Evolutionary conservation across 2,888 invertebrate genomes (phyloP).

Genomic region (Drosophila algonquin): DNA sequence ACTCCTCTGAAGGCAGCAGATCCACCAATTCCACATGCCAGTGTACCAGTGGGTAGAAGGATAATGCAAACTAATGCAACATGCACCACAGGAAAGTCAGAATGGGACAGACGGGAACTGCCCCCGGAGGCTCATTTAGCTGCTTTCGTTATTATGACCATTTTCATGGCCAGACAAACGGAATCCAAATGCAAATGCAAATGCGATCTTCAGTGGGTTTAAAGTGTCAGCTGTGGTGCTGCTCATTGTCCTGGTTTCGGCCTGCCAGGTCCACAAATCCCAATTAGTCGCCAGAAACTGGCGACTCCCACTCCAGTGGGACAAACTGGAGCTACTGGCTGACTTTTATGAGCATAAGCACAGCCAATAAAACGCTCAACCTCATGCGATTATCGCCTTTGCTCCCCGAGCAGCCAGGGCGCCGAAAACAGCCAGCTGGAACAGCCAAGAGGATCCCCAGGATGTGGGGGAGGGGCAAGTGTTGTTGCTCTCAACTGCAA

Average conservation of each 20-base stretch:
- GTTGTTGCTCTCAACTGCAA: constrained; percentile 19
- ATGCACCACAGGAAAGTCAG: constrained; percentile 55
- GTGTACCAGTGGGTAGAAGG: constrained; percentile 24
- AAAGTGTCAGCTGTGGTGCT: constrained; percentile 56
- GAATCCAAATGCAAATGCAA: constrained; percentile 30
- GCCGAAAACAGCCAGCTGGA: constrained; percentile 19
- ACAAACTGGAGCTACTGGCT: constrained; percentile 8
- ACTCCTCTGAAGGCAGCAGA: not conserved
- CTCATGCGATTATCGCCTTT: constrained; percentile 56
- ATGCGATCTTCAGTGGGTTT: constrained; percentile 57
- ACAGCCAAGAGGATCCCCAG: constrained; percentile 23
- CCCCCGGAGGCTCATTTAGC: constrained; percentile 36
- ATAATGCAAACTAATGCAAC: constrained; percentile 70
- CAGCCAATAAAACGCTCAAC: constrained; percentile 43
- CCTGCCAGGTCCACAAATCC: constrained; percentile 37
- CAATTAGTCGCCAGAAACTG: constrained; percentile 48
- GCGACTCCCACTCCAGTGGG: too few relatives aligned
- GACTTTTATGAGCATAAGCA: constrained; percentile 42
- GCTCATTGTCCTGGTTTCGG: constrained; percentile 45
- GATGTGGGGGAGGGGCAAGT: constrained; percentile 14
- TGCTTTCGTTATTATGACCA: constrained; percentile 34
- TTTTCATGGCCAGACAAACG: constrained; percentile 11
- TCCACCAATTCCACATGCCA: not conserved
- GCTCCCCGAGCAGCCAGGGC: constrained; percentile 14
- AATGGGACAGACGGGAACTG: constrained; percentile 6